Conservation (phyloP, 2,888 invertebrate genomes). For the Cyrtodaria siliqua region DNA sequence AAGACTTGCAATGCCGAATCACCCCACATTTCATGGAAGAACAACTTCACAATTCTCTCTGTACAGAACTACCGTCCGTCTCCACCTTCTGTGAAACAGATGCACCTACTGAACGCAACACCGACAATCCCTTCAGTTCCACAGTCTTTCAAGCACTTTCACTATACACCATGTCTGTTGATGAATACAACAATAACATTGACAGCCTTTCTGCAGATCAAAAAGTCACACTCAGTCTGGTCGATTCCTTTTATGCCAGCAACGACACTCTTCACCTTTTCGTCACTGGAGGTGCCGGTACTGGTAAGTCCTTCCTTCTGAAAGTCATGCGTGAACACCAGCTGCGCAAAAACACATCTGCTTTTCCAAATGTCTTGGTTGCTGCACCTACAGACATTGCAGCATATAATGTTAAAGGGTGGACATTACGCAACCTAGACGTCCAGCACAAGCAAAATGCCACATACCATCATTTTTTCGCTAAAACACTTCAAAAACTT, state of each 20-base stretch:
- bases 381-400: constrained; percentile 23
- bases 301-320: constrained; percentile 14
- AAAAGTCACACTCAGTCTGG: too few relatives aligned
- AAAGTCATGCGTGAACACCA: constrained; percentile 1
- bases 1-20: constrained; percentile 5
- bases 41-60: neutral
- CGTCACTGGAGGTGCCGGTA: constrained; percentile 20
- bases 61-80: neutral
- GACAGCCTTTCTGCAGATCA: neutral
- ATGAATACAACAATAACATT: constrained; percentile 1
- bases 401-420: constrained; percentile 11
- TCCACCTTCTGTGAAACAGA: neutral
- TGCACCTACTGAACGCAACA: neutral
- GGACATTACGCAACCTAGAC: neutral
- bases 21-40: neutral
- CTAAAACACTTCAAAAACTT: neutral
- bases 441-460: constrained; percentile 9
- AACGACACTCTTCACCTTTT: neutral
- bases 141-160: constrained; percentile 14
- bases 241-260: too few relatives aligned
- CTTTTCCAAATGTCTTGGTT: constrained; percentile 15
- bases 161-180: constrained; percentile 18
- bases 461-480: neutral
- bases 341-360: neutral
- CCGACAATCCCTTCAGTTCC: neutral